phyloP scores from a whole-genome alignment of 2,797 vertebrate genomes.

The Miichthys miiuy region DNA sequence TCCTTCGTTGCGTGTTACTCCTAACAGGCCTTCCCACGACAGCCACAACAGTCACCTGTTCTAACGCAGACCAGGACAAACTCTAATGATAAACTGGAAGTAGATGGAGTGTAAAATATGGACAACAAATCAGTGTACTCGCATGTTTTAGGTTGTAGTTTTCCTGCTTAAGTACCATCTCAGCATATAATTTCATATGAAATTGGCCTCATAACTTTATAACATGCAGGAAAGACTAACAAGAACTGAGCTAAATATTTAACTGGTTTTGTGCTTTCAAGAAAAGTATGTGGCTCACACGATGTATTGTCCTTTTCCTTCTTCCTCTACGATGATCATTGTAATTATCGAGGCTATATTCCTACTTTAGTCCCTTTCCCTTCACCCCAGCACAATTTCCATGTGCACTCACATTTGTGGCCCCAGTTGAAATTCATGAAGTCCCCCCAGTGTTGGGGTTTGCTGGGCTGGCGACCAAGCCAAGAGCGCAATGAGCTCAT shows the following conservation, averaged over 20 bases:
- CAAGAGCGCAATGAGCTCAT: slow-evolving; percentile 88
- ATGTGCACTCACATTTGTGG: slow-evolving; percentile 80
- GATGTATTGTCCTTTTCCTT: not conserved
- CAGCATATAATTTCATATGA: not conserved
- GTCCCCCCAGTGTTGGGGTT: slow-evolving; percentile 78
- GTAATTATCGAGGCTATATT: slow-evolving; percentile 66
- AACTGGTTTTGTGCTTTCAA: slow-evolving; percentile 6
- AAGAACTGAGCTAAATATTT: not conserved
- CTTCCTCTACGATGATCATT: slow-evolving; percentile 53
- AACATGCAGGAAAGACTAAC: not conserved
- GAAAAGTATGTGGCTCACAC: not conserved
- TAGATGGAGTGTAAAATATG: not conserved
- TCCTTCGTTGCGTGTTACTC: not conserved
- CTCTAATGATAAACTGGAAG: not conserved
- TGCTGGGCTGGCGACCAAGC: slow-evolving; percentile 83
- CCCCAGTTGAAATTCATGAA: slow-evolving; percentile 87
- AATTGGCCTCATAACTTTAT: not conserved
- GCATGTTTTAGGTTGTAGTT: slow-evolving; percentile 9
- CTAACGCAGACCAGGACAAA: slow-evolving; percentile 21
- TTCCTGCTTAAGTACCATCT: not conserved
- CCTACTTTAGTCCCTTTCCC: slow-evolving; percentile 63
- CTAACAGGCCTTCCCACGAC: slow-evolving; percentile 17
- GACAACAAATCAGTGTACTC: not conserved
- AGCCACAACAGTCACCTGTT: slow-evolving; percentile 42
- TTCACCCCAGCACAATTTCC: slow-evolving; percentile 68